These are phyloP conservation scores for Zoanthus sansibaricus DNA, from an alignment of 92 coral and sea anemone species.

Conservation along the genomic window DNA sequence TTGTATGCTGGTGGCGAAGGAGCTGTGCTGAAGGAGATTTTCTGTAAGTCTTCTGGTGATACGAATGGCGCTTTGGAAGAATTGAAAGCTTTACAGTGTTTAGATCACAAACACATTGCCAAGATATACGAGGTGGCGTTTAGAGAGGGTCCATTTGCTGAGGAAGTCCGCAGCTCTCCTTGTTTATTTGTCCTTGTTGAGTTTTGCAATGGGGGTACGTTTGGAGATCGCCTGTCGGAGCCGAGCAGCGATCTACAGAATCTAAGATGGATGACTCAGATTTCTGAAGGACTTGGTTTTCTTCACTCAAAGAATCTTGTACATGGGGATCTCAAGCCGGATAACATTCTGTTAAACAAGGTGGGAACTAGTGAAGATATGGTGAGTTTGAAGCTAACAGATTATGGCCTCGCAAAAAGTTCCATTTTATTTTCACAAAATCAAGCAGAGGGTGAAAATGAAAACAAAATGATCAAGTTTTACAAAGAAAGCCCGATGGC, in stretches of 20 bases:
- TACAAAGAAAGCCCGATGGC: slow-evolving; percentile 60
- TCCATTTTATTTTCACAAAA: slow-evolving; percentile 58
- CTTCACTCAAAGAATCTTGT: slow-evolving; percentile 31
- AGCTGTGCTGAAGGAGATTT: slow-evolving; percentile 66
- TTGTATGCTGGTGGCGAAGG: slow-evolving; percentile 53
- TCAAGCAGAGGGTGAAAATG: slow-evolving; percentile 18
- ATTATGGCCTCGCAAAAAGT: slow-evolving; percentile 84
- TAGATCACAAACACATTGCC: slow-evolving; percentile 61
- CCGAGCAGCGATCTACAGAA: slow-evolving; percentile 56
- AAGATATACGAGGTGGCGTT: slow-evolving; percentile 43
- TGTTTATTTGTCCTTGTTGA: slow-evolving; percentile 71
- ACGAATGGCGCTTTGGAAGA: slow-evolving; percentile 52
- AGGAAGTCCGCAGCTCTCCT: slow-evolving; percentile 20
- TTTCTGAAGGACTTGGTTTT: slow-evolving; percentile 70
- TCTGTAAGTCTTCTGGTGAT: slow-evolving; percentile 45
- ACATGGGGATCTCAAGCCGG: slow-evolving; percentile 35
- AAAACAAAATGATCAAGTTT: slow-evolving; percentile 25
- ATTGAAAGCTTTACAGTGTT: slow-evolving; percentile 41
- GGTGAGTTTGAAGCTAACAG: slow-evolving; percentile 71
- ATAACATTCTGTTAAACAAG: slow-evolving; percentile 64
- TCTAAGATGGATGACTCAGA: slow-evolving; percentile 78
- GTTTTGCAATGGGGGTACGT: slow-evolving; percentile 75
- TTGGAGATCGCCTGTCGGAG: slow-evolving; percentile 64
- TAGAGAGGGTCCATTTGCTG: slow-evolving; percentile 41
- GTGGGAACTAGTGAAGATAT: slow-evolving; percentile 29